phyloP scores from a whole-genome alignment of 2,113 vertebrate genomes.

The Desmodus rotundus region DNA sequence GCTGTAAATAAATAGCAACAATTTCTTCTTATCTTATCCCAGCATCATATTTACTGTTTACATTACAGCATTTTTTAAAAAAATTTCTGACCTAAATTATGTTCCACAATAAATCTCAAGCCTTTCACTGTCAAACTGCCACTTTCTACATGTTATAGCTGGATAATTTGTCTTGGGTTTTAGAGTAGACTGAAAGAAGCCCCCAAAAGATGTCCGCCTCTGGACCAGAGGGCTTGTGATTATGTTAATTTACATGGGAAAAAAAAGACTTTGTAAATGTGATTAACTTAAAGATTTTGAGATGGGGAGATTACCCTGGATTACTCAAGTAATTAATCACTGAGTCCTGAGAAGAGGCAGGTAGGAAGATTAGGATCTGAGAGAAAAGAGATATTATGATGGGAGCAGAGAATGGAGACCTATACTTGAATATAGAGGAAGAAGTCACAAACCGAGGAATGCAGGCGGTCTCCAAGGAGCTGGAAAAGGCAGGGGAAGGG shows the following conservation, averaged over 20 bases:
- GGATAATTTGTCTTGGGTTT: background rate
- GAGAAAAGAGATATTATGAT: background rate
- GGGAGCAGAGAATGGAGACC: background rate
- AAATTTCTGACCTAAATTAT: background rate
- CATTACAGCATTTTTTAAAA: background rate
- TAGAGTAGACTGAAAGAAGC: background rate
- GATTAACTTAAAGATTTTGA: background rate
- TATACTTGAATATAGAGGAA: background rate
- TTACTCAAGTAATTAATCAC: background rate
- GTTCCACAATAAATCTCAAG: background rate
- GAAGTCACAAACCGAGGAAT: background rate
- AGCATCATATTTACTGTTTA: background rate
- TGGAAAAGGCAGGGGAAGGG: background rate
- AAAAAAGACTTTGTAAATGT: background rate
- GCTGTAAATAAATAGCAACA: conserved; percentile 14
- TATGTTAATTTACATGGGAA: background rate
- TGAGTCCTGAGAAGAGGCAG: background rate
- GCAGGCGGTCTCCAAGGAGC: background rate
- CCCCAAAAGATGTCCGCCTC: background rate
- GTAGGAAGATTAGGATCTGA: background rate
- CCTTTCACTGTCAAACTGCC: background rate
- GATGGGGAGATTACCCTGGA: background rate
- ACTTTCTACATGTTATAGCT: background rate
- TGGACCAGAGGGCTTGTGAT: background rate
- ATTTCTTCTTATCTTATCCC: background rate